Conservation (phyloP, 2,797 vertebrate species). For the Lerista edwardsae region DNA sequence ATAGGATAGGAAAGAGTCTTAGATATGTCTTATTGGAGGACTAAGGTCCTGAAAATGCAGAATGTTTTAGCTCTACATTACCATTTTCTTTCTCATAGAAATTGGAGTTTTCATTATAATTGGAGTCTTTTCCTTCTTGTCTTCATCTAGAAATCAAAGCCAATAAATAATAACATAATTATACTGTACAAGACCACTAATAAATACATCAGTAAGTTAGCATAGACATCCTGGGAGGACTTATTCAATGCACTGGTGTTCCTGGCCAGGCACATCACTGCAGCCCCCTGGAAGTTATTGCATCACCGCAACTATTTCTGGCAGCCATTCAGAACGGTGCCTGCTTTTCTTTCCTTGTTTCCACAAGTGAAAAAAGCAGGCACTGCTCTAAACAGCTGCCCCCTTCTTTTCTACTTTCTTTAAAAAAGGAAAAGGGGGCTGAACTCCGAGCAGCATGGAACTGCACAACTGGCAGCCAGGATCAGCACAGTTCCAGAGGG, state of each 20-base stretch:
- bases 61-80: conserved; percentile 46
- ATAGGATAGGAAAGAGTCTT: not conserved
- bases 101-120: conserved; percentile 15
- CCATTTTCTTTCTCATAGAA: conserved; percentile 47
- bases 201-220: not conserved
- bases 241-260: too few species aligned
- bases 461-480: too few species aligned
- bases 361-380: too few species aligned
- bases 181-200: not conserved
- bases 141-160: conserved; percentile 59
- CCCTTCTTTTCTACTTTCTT: too few species aligned
- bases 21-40: not conserved
- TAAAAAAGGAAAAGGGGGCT: too few species aligned
- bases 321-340: too few species aligned
- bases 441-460: too few species aligned
- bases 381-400: too few species aligned
- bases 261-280: too few species aligned
- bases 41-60: not conserved
- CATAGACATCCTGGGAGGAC: not conserved
- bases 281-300: too few species aligned
- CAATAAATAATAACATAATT: conserved; percentile 1
- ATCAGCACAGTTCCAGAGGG: not conserved
- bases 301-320: too few species aligned
- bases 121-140: conserved; percentile 30
- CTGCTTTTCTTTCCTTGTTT: too few species aligned